Base-by-base conservation (phyloP, 92 coral and sea anemone species). In the Porites cylindrica region DNA sequence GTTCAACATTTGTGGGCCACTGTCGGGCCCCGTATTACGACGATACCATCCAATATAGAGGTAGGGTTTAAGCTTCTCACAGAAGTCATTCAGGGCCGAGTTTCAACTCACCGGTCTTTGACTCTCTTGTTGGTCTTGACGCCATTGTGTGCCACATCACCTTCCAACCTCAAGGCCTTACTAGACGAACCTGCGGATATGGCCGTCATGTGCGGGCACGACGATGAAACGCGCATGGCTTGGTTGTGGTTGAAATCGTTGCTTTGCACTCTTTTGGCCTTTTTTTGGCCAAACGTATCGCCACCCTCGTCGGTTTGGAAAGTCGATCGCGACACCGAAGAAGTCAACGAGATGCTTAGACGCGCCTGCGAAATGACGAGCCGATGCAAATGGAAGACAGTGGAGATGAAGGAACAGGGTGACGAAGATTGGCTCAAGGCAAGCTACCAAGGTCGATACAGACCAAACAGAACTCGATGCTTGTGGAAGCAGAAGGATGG, bases 121-220 rank as follows among this genome's bases (percentile, higher is more conserved):
- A 75, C 64, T 4, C 43, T 75, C 63, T 7, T 51, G 61, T 56
- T 75, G 1, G 26, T 52, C 2, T 21, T 75, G 62, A 75, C 79
- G 16, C 65, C 79, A 1, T 63, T 75, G 63, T 75, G 79, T 24
- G 53, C 79, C 64, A 51, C 65, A n/a, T 75, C 79, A 4, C 62
- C 61, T 6, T 8, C 38, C 29, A 52, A 51, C 20, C 47, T 75
- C 12, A n/a, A 75, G 47, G 8, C 26, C 38, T 5, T 54, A 14
- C 13, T 56, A 17, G 6, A 20, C 32, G 79, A 75, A 13, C 32
- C 61, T 1, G 6, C 18, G 7, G 65, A 52, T 24, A 75, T 75
- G 79, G 47, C 8, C 12, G 79, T n/a, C 26, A 7, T 75, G 63
- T 75, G 79, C 63, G 79, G 79, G 4, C 19, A 56, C 65, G 10